These are phyloP conservation scores for pig (Sus scrofa) DNA, from an alignment of 2,113 vertebrate species.

Conservation along the genomic window DNA sequence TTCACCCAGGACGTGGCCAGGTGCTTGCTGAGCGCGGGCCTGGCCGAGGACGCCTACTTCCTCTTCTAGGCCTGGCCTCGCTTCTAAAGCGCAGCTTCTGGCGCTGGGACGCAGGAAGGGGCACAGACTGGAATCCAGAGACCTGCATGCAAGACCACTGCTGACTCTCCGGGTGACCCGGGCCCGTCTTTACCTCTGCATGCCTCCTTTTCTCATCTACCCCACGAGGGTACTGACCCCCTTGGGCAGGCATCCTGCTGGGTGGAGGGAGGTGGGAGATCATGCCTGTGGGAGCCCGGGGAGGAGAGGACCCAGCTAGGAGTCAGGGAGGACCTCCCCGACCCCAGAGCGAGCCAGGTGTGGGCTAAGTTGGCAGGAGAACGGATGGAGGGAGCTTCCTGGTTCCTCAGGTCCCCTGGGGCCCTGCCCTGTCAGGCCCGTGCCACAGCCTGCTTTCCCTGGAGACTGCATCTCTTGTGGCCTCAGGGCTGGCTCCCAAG, in stretches of 20 bases:
- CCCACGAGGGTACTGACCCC: background rate
- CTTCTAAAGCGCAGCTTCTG: background rate
- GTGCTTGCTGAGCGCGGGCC: constrained; percentile 82
- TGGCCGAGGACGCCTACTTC: constrained; percentile 85
- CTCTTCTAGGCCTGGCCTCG: constrained; percentile 84
- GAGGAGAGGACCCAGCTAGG: background rate
- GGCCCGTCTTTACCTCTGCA: background rate
- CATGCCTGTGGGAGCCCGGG: background rate
- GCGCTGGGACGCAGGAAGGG: background rate
- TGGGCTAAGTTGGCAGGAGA: background rate
- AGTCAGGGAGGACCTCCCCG: background rate
- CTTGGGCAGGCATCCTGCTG: background rate
- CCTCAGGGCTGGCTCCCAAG: background rate
- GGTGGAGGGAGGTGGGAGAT: background rate
- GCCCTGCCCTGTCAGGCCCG: background rate
- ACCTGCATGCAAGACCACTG: background rate
- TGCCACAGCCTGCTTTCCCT: background rate
- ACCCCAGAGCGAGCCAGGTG: background rate
- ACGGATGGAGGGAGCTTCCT: background rate
- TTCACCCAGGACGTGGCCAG: constrained; percentile 87
- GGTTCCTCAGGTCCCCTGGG: background rate
- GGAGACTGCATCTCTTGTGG: background rate
- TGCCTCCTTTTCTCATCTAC: background rate
- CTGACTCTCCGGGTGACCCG: background rate
- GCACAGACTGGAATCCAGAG: background rate